Base-by-base conservation (phyloP, 2,797 vertebrate genomes). In the Spinibarbus caldwelli region DNA sequence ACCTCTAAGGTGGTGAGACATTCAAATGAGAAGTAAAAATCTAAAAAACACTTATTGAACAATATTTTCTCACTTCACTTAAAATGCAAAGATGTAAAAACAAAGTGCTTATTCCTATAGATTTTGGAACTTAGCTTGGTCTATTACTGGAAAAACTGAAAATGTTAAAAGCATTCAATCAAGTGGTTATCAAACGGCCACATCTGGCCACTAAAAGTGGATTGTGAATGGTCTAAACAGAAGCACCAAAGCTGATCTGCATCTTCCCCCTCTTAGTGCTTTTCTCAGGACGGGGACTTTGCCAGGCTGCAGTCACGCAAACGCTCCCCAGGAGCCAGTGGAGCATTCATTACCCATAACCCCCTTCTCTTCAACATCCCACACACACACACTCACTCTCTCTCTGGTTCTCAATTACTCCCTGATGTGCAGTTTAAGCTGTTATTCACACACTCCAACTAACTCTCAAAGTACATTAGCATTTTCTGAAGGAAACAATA, bases 221-320 rank as follows among this genome's bases (percentile, higher is more conserved):
- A 85, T 80, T 72, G n/a, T 21, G n/a, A 38, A 11, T n/a, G n/a
- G 41, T 43, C 7, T n/a, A 70, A 68, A 76, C 57, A 85, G 72
- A 81, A 85, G 75, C 67, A 66, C 9, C 12, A 49, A n/a, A 34
- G 34, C 52, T 38, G 34, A 26, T 47, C 57, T 26, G 59, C 70
- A 83, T 78, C 76, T 72, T 70, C 54, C 76, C 59, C 57, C 70
- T 84, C n/a, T n/a, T 9, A 67, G 71, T 31, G 57, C 76, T 62
- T n/a, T 23, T 45, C 81, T 71, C 43, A 34, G 76, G 52, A 38
- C 34, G 64, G 66, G 17, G 54, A 21, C 49, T 85, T 52, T 80
- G 87, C 87, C 88, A 85, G 87, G 80, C 62, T 83, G 57, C 80
- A 72, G 88, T 88, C 88, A 88, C 85, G 87, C 88, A 86, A 86